Evolutionary conservation across 2,888 invertebrate genomes (phyloP), one percentile per base, ranked within the genome.

Genomic region (Nudaria mundana): DNA sequence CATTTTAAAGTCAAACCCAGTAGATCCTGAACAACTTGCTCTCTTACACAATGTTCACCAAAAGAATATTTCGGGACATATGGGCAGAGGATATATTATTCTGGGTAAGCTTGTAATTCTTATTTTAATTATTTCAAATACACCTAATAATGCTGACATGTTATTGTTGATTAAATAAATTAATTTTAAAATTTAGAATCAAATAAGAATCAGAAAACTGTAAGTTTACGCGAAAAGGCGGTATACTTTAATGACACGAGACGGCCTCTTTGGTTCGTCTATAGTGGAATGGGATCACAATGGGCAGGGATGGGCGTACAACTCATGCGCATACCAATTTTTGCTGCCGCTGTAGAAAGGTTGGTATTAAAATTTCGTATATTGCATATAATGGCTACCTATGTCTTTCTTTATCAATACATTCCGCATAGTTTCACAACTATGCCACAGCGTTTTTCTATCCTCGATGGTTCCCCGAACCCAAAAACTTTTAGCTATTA

Each of bases 251-350:
- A 82, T 32, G 67, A 71, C 10, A 71, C 48, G 0, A 61, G 63
- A 16, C 69, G 90, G 1, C 92, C 93, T 3, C 75, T 93, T 8
- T 94, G 93, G 92, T 93, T 91, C 69, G 90, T 94, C 42, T 93
- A 92, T 81, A 92, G 93, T 44, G 93, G 93, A 3, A 93, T 94
- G 93, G 93, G 93, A 8, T 91, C 91, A 1, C 93, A 93, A 66
- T 93, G 93, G 93, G 73, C 88, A 16, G 91, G 91, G 14, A 93
- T 93, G 93, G 93, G 92, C 1, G 66, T 81, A 15, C 85, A 90
- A 28, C 85, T 94, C 56, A 91, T 94, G 91, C 73, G 81, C 29
- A 78, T 94, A 44, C 91, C 92, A 1, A 71, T 90, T n/a, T 94
- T 94, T 69, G 84, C 89, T 5, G 75, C 76, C 11, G 77, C 86